These are phyloP conservation scores for Volucella inanis DNA, from an alignment of 2,888 invertebrate species.

Conservation along the genomic window DNA sequence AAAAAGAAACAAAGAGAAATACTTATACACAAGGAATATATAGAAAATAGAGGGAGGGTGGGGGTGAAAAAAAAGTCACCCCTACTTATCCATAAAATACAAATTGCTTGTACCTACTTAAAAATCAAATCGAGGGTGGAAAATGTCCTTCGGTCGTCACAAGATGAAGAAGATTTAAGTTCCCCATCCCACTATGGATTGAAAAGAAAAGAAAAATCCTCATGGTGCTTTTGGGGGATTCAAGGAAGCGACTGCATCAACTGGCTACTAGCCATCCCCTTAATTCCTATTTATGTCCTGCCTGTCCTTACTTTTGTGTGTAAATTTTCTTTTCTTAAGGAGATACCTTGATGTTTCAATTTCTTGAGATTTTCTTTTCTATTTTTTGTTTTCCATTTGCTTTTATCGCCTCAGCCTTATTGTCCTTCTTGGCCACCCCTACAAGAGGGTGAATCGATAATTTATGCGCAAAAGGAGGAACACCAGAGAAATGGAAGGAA, in stretches of 20 bases:
- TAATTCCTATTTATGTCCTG: constrained; percentile 39
- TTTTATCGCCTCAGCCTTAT: constrained; percentile 1
- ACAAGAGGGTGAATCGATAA: constrained; percentile 64
- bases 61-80: constrained; percentile 42
- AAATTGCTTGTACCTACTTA: constrained; percentile 74
- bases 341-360: constrained; percentile 69
- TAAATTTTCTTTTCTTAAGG: constrained; percentile 63
- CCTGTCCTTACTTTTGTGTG: constrained; percentile 40
- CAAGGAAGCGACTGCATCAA: constrained; percentile 11
- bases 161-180: constrained; percentile 69
- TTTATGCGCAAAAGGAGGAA: constrained; percentile 40
- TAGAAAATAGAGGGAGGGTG: neutral
- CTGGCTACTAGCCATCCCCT: neutral
- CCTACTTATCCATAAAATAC: constrained; percentile 72
- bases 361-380: constrained; percentile 46
- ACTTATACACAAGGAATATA: constrained; percentile 1
- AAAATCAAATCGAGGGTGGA: constrained; percentile 75
- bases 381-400: neutral
- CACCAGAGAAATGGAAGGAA: neutral
- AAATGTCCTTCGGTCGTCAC: constrained; percentile 70
- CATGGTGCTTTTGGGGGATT: constrained; percentile 9
- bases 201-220: constrained; percentile 25
- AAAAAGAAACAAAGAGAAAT: constrained; percentile 26
- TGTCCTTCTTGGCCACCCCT: constrained; percentile 21
- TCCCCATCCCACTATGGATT: constrained; percentile 32